phyloP scores from a whole-genome alignment of 2,113 vertebrate genomes.

The Stictonetta naevosa region DNA sequence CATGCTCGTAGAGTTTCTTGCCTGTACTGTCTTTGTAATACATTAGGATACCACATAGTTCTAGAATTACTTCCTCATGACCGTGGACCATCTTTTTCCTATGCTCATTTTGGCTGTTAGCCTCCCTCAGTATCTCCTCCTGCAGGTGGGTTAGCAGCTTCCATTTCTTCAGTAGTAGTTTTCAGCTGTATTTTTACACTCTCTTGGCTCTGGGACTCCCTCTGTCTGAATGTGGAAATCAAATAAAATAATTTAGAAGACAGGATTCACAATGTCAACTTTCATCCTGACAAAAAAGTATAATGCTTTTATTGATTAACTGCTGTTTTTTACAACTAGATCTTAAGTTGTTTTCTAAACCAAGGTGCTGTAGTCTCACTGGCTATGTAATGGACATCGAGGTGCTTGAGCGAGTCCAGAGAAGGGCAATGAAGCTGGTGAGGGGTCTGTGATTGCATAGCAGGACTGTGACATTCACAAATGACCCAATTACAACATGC shows the following conservation, averaged over 20 bases:
- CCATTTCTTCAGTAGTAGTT: conserved; percentile 73
- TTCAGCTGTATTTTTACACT: conserved; percentile 78
- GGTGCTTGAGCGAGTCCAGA: no score
- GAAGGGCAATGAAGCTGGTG: no score
- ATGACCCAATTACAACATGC: not conserved
- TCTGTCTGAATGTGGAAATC: conserved; percentile 68
- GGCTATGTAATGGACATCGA: no score
- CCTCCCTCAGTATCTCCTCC: conserved; percentile 75
- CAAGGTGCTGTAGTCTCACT: not conserved
- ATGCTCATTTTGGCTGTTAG: conserved; percentile 61
- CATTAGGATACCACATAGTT: conserved; percentile 63
- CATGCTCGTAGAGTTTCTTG: conserved; percentile 35
- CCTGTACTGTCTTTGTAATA: conserved; percentile 62
- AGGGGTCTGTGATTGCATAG: not conserved
- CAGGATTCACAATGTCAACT: not conserved
- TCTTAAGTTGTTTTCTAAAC: not conserved
- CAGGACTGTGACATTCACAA: not conserved
- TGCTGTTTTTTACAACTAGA: not conserved
- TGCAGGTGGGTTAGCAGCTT: conserved; percentile 70
- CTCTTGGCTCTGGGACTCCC: conserved; percentile 76
- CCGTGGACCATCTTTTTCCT: conserved; percentile 73
- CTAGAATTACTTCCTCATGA: conserved; percentile 70
- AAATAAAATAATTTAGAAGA: not conserved
- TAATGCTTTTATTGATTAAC: not conserved
- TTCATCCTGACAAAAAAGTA: not conserved